Evolutionary conservation across 2,888 invertebrate species (phyloP), one percentile per base, ranked within the genome.

Genomic region (Phyto melanocephala): DNA sequence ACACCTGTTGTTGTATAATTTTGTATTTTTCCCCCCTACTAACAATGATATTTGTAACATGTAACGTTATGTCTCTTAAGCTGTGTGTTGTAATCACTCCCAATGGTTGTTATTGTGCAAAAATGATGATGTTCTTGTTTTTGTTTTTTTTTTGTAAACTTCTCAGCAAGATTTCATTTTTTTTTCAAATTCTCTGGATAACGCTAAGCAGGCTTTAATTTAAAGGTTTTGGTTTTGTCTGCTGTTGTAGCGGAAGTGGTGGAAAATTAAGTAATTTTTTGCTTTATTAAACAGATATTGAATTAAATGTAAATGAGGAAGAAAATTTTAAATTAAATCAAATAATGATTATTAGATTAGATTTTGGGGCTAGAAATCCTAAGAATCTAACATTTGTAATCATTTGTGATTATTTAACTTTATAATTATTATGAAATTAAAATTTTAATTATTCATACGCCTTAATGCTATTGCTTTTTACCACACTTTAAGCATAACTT

Each of bases 231-330:
- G 35, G 63, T 65, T 63, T 56, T 11, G 13, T 45, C 52, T 37
- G 2, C 17, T 42, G 15, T 0, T 63, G 37, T 47, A 13, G 28
- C 17, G 28, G 24, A 17, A 22, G 10, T 20, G 35, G 45, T 45
- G 42, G 42, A 72, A 74, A 79, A 79, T 81, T 78, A 74, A 77
- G 47, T 74, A 81, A 81, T 81, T 78, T 63, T 56, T 22, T 63
- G 54, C 67, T 72, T 63, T 68, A 78, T 68, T 78, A 68, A 72
- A 56, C 68, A 74, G 52, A 56, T 81, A 63, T 50, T 47, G 40
- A 42, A 71, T 50, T 52, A 33, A 20, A 35, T 47, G 37, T 1
- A 40, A 33, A 74, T 17, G 15, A 24, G 7, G 17, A 3, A 60
- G 33, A 15, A 35, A 33, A 28, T 15, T 17, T 70, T 1, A 45